Evolutionary conservation across 2,888 invertebrate genomes (phyloP).

Genomic region (Hirtodrosophila cameraria): DNA sequence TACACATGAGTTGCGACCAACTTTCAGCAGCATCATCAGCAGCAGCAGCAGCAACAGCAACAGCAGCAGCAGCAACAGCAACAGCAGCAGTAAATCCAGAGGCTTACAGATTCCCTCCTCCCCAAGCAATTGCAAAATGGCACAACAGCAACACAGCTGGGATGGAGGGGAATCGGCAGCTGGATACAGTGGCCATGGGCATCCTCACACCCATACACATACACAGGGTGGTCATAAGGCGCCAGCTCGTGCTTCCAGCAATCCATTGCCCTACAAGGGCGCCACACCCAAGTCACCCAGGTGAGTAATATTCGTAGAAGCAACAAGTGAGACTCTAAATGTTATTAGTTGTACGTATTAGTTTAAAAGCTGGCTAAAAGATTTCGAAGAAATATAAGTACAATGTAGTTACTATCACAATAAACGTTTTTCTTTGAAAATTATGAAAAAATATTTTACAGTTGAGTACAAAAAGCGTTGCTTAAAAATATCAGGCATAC

Average conservation of each 20-base stretch:
- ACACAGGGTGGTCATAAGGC: slow-evolving; percentile 54
- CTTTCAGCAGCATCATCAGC: slow-evolving; percentile 54
- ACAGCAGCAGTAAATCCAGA: slow-evolving; percentile 6
- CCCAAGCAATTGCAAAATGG: slow-evolving; percentile 47
- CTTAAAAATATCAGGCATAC: too few relatives aligned
- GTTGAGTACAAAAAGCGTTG: too few relatives aligned
- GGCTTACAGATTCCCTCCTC: neutral
- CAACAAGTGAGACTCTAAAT: neutral
- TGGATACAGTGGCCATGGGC: slow-evolving; percentile 40
- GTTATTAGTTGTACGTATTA: too few relatives aligned
- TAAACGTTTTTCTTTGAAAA: too few relatives aligned
- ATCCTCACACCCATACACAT: slow-evolving; percentile 42
- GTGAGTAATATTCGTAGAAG: slow-evolving; percentile 59
- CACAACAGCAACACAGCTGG: slow-evolving; percentile 77
- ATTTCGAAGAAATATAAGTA: too few relatives aligned
- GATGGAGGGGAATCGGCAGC: slow-evolving; percentile 63
- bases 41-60: slow-evolving; percentile 25
- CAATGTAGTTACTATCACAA: too few relatives aligned
- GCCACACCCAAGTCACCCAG: slow-evolving; percentile 82
- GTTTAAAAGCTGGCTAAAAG: too few relatives aligned
- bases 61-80: slow-evolving; percentile 26
- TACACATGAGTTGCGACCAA: slow-evolving; percentile 72
- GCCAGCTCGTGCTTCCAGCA: slow-evolving; percentile 71
- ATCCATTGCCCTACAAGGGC: slow-evolving; percentile 79
- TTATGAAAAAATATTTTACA: too few relatives aligned